A percentile compares a stretch with the other conserved stretches of the same genome.
Conservation (phyloP, 1,140 invertebrate genomes). For the Holotrichia oblita region DNA sequence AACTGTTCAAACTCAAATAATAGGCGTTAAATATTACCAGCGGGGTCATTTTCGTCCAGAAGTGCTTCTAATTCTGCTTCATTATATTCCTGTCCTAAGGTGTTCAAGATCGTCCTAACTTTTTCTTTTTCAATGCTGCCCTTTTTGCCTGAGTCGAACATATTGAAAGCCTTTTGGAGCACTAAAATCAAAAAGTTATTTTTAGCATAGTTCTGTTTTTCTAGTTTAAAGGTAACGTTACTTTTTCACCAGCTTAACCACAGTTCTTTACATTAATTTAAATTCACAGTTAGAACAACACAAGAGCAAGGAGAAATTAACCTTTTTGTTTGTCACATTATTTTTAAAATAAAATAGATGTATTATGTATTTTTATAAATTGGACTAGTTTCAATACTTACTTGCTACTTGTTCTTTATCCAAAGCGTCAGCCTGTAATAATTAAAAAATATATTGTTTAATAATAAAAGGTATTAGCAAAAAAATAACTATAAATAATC, state of each 20-base stretch:
- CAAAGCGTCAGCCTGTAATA: slow-evolving; percentile 63
- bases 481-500: background rate
- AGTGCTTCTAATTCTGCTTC: slow-evolving; percentile 75
- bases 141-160: slow-evolving; percentile 79
- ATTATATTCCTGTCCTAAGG: slow-evolving; percentile 77
- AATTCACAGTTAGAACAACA: no score
- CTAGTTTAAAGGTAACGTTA: no score
- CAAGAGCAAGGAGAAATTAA: background rate
- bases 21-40: slow-evolving; percentile 68
- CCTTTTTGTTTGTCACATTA: background rate
- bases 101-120: slow-evolving; percentile 78
- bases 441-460: slow-evolving; percentile 42
- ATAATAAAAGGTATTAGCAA: no score
- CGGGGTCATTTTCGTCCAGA: slow-evolving; percentile 73
- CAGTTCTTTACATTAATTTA: no score
- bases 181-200: slow-evolving; percentile 61
- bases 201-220: no score
- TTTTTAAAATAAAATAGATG: background rate
- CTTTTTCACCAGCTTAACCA: no score
- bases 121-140: slow-evolving; percentile 79
- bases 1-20: no score
- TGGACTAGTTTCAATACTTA: slow-evolving; percentile 60
- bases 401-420: slow-evolving; percentile 72
- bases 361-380: no score
- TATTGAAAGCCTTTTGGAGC: slow-evolving; percentile 76